Evolutionary conservation across 2,113 vertebrate species (phyloP), one percentile per base, ranked within the genome.

Genomic region (Cyprinodon brontotheroides): DNA sequence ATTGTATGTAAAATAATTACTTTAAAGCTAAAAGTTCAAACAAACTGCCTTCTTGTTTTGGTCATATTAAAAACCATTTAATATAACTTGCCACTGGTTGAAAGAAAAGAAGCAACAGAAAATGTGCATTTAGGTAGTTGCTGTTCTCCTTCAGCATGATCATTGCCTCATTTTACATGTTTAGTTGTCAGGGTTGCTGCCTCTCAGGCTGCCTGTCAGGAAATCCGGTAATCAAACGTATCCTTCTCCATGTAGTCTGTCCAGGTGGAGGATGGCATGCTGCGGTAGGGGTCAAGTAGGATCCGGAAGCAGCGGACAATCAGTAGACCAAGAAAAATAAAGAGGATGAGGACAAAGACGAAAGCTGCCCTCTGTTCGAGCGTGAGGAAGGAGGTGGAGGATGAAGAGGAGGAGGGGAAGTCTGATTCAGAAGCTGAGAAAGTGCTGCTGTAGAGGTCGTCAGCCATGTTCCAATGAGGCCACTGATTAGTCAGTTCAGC

Each of bases 241-340:
- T 95, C 95, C 75, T 96, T 96, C 78, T 95, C 94, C 94, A 95
- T 93, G 86, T 95, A 94, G 86, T 95, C 94, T 0, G 93, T 94
- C 94, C 95, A 95, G 22, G 91, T 95, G 77, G 94, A 94, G 22
- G 94, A 91, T 1, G 95, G 93, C 93, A 95, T 95, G 87, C 94
- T 95, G 8, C 93, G 93, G 80, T 96, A 95, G 0, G 94, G 95
- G 81, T 96, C 95, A 75, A 95, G 87, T 1, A 96, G 92, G 87
- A 96, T 95, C 48, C 94, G 90, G 85, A 94, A 95, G 68, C 94
- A 96, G 39, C 93, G 94, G 15, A 95, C 89, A 2, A 96, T 94
- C 72, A 96, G 92, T 50, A 95, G 84, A 38, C 94, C 94, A 71
- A 96, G 80, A 86, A 95, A 93, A 74, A 95, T 87, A 69, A 95